phyloP scores from a whole-genome alignment of 2,888 invertebrate species.

The Oscheius sp. region DNA sequence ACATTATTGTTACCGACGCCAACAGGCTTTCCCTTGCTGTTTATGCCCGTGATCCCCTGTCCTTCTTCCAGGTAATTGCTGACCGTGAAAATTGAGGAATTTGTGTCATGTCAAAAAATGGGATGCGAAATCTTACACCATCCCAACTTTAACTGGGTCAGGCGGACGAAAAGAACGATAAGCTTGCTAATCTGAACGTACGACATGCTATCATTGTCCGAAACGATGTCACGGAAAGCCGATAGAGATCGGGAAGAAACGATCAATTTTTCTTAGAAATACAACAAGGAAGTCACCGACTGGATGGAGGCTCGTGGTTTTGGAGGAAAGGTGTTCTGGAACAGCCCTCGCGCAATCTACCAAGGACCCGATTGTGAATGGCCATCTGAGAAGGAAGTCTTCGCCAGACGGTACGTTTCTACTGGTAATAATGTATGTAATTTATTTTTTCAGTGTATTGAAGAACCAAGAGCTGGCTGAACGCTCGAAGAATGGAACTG shows the following conservation, averaged over 20 bases:
- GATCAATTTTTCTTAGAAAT: constrained; percentile 55
- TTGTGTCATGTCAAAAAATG: constrained; percentile 18
- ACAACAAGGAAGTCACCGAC: constrained; percentile 71
- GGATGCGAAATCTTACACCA: constrained; percentile 13
- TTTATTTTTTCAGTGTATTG: constrained; percentile 59
- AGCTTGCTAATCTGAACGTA: constrained; percentile 37
- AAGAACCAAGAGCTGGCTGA: constrained; percentile 70
- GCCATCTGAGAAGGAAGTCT: constrained; percentile 73
- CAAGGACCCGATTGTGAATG: constrained; percentile 74
- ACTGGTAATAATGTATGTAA: neutral
- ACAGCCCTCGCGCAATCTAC: constrained; percentile 73
- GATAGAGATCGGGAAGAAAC: constrained; percentile 29
- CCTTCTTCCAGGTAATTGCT: constrained; percentile 66
- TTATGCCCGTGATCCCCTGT: constrained; percentile 71
- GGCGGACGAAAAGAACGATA: constrained; percentile 25
- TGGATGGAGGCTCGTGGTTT: constrained; percentile 72
- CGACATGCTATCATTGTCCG: constrained; percentile 43
- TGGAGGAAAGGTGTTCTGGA: constrained; percentile 74
- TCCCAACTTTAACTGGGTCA: constrained; percentile 22
- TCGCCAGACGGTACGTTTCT: constrained; percentile 66
- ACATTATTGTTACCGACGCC: constrained; percentile 72
- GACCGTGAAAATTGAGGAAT: constrained; percentile 29
- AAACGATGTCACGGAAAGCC: neutral
- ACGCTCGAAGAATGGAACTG: constrained; percentile 60
- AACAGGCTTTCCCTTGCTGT: constrained; percentile 72